phyloP scores from a whole-genome alignment of 37 sponge, comb jelly and placozoan genomes.

The Axinella damicornis region DNA sequence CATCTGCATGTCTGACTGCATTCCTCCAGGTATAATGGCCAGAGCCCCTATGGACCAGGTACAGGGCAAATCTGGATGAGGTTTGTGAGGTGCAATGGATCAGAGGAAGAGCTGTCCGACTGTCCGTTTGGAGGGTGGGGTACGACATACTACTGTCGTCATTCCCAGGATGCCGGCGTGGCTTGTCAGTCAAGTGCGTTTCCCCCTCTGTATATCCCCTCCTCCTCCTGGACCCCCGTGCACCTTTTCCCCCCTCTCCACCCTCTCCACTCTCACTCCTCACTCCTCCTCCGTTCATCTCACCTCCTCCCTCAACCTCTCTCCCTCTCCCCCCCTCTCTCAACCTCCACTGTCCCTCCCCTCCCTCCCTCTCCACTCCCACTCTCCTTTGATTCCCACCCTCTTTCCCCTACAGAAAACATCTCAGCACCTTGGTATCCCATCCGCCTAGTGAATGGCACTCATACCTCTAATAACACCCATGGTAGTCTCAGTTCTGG shows the following conservation, averaged over 20 bases:
- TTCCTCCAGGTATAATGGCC: background rate
- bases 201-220: too few relatives aligned
- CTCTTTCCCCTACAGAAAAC: conserved; percentile 6
- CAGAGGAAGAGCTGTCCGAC: conserved; percentile 35
- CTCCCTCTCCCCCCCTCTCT: background rate
- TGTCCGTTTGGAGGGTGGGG: conserved; percentile 46
- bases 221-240: too few relatives aligned
- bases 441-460: conserved; percentile 28
- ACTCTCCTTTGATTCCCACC: too few relatives aligned
- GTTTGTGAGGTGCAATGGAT: conserved; percentile 44
- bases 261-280: too few relatives aligned
- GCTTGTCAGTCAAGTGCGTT: conserved; percentile 49
- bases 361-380: background rate
- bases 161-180: conserved; percentile 68
- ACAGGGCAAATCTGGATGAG: conserved; percentile 65
- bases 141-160: conserved; percentile 32
- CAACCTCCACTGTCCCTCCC: background rate
- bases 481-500: conserved; percentile 4
- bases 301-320: background rate
- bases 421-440: background rate
- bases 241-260: too few relatives aligned
- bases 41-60: conserved; percentile 42
- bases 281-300: too few relatives aligned
- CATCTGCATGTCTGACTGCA: background rate
- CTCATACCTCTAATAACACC: conserved; percentile 11